These are phyloP conservation scores for Microctonus brassicae DNA, from an alignment of 2,888 invertebrate genomes.

Conservation along the genomic window DNA sequence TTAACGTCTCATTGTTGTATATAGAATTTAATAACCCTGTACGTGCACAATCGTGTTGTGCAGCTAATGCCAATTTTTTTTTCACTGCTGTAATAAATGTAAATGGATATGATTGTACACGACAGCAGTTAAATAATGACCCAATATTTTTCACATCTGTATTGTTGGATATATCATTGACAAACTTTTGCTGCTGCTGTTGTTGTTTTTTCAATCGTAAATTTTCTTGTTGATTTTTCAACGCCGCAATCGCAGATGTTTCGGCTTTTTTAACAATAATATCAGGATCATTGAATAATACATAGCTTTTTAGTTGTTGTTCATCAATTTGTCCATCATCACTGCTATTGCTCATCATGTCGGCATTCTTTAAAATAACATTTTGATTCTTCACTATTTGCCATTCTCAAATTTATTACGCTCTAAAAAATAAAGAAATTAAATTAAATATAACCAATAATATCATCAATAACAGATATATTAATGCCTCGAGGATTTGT, in stretches of 20 bases:
- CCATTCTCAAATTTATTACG: not conserved
- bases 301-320: conserved; percentile 56
- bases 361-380: not conserved
- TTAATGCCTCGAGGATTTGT: not conserved
- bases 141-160: conserved; percentile 35
- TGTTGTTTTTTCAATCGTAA: conserved; percentile 42
- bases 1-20: not conserved
- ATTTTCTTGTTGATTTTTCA: conserved; percentile 32
- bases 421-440: not conserved
- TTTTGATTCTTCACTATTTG: not conserved
- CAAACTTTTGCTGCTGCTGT: conserved; percentile 37
- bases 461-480: not conserved
- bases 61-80: conserved; percentile 70
- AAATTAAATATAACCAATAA: not conserved
- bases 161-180: conserved; percentile 27
- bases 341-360: conserved; percentile 53
- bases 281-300: conserved; percentile 59
- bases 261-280: conserved; percentile 54
- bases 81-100: conserved; percentile 76
- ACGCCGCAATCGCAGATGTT: conserved; percentile 41
- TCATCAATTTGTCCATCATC: conserved; percentile 51
- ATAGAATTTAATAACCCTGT: not conserved
- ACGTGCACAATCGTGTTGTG: conserved; percentile 49
- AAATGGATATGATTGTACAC: conserved; percentile 72
- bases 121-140: conserved; percentile 50